These are phyloP conservation scores for Myiagra hebetior DNA, from an alignment of 2,113 vertebrate species.

Conservation along the genomic window DNA sequence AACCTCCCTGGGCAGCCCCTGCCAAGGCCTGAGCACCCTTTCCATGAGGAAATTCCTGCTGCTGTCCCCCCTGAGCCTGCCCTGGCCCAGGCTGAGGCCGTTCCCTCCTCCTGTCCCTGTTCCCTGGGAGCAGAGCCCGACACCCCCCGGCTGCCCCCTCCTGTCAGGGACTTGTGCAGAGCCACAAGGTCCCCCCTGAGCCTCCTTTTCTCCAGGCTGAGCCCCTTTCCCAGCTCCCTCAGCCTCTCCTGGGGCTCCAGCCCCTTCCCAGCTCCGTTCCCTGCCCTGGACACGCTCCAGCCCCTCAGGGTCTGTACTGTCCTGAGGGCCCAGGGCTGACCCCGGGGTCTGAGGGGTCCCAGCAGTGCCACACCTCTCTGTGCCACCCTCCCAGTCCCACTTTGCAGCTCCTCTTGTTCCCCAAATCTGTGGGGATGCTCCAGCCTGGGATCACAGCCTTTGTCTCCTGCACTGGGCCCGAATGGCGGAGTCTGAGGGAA, in stretches of 20 bases:
- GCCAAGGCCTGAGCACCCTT: rapidly evolving
- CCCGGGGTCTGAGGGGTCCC: background rate
- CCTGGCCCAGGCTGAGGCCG: background rate
- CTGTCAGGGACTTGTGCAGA: background rate
- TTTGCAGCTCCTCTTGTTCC: background rate
- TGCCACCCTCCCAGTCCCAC: background rate
- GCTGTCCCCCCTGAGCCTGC: rapidly evolving
- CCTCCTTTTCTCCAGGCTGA: background rate
- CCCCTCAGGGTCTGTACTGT: background rate
- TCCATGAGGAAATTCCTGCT: background rate
- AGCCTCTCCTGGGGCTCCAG: background rate
- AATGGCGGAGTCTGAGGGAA: background rate
- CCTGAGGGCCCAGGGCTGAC: rapidly evolving
- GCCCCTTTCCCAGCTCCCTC: background rate
- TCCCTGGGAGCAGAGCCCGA: background rate
- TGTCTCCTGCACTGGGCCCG: too few relatives aligned
- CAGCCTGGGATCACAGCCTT: background rate
- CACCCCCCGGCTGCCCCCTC: background rate
- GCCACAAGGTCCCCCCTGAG: background rate
- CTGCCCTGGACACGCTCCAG: background rate
- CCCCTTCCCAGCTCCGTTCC: background rate
- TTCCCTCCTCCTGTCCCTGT: background rate
- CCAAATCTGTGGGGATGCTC: background rate
- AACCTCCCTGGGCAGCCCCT: background rate
- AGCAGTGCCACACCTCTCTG: background rate